Base-by-base conservation (phyloP, 2,113 vertebrate species). In the Nothocercus nigrocapillus region DNA sequence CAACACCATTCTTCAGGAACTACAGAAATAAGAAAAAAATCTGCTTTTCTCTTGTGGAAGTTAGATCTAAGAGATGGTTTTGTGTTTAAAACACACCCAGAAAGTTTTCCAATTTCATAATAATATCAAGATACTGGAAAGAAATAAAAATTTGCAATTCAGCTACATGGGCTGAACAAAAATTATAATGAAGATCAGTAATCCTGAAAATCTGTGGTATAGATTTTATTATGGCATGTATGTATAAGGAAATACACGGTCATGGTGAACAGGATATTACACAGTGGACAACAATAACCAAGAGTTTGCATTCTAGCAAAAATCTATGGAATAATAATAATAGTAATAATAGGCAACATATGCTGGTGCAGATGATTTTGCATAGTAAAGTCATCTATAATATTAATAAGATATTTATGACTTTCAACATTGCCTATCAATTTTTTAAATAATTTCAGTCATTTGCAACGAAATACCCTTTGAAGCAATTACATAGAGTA, bases 181-280 rank as follows among this genome's bases (percentile, higher is more conserved):
- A 89, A n/a, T 54, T 5, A 59, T 82, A 77, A 47, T 6, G 82
- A 8, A 67, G 56, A 53, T 53, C 12, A 54, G 2, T 66, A 6
- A 4, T 69, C 22, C 69, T 74, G 28, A 15, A 70, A 64, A 12
- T 72, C 19, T 68, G 30, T 56, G 13, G 13, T 79, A 32, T 2
- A 0, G 36, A 34, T 14, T 49, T 72, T 45, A 34, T 49, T 53
- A 13, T 16, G 67, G 13, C 6, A 9, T 38, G 1, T 40, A 5
- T 54, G 21, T 36, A 13, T 34, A 68, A 90, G 13, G 24, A 89
- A 68, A n/a, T 61, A 34, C 6, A 72, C 7, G 68, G 13, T 38
- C 24, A 22, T 9, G 58, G 15, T 2, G 21, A 61, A 66, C 9
- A 44, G 28, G 64, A 74, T 84, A 28, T 53, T 34, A 42, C 82